A percentile compares a stretch with the other conserved stretches of the same genome.
Evolutionary conservation across 2,113 vertebrate species (phyloP).

Genomic region (Isurus oxyrinchus): DNA sequence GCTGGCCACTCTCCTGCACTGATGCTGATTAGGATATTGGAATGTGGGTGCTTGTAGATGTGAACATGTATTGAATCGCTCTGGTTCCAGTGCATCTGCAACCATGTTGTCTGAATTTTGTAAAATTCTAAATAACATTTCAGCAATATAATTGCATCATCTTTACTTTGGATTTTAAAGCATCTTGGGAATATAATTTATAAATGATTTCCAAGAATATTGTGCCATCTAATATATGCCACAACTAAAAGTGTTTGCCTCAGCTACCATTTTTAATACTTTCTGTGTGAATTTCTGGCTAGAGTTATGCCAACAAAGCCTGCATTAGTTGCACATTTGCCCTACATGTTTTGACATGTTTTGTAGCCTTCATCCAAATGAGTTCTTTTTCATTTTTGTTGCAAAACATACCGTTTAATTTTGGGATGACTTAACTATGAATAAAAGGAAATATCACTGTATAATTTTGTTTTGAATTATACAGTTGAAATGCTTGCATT

Average conservation of each 20-base stretch:
- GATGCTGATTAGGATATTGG: neutral
- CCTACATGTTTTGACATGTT: neutral
- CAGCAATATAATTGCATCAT: neutral
- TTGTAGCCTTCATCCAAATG: neutral
- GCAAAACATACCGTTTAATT: neutral
- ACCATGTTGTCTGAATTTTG: neutral
- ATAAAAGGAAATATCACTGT: neutral
- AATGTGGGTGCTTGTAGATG: neutral
- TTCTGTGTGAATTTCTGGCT: neutral
- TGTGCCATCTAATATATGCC: neutral
- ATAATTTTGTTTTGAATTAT: slow-evolving; percentile 13
- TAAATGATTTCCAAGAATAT: neutral
- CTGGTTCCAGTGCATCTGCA: neutral
- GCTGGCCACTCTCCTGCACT: neutral
- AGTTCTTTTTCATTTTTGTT: neutral
- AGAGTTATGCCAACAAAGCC: neutral
- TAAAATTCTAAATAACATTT: neutral
- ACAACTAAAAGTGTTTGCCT: neutral
- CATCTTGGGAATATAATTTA: neutral
- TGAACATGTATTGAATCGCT: neutral
- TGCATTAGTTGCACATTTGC: neutral
- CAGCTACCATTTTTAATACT: neutral
- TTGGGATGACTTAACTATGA: neutral
- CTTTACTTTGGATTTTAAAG: neutral
- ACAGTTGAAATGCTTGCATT: neutral